phyloP scores from a whole-genome alignment of 2,797 vertebrate species.

The Parauchenoglanis ngamensis region DNA sequence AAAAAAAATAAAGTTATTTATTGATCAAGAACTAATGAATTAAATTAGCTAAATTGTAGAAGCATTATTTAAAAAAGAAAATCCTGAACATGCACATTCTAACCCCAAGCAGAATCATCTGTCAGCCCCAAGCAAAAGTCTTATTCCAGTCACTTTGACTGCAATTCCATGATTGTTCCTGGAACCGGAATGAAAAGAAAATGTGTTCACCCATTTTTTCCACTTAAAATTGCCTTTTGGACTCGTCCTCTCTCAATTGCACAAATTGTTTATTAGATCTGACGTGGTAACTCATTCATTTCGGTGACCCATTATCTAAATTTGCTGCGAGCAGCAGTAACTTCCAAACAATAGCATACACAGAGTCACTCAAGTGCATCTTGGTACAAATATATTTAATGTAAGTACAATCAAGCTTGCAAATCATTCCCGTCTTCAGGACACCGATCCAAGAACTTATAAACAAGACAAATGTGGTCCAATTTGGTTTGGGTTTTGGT shows the following conservation, averaged over 20 bases:
- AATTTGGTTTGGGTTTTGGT: not conserved
- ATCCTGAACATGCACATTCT: slow-evolving; percentile 19
- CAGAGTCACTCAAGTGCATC: not conserved
- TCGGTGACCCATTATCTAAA: not conserved
- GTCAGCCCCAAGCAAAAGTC: slow-evolving; percentile 3
- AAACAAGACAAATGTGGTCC: slow-evolving; percentile 13
- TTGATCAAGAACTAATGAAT: not conserved
- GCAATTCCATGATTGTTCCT: not conserved
- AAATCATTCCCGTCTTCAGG: not conserved
- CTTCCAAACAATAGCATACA: slow-evolving; percentile 10
- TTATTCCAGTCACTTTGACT: not conserved
- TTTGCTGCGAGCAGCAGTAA: not conserved
- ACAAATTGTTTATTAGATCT: not conserved
- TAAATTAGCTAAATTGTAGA: not conserved
- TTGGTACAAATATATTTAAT: slow-evolving; percentile 6
- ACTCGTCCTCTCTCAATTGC: not conserved
- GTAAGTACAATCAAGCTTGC: not conserved
- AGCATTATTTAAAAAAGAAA: not conserved
- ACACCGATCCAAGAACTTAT: not conserved
- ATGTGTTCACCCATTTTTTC: not conserved
- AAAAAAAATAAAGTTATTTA: slow-evolving; percentile 56
- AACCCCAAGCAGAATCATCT: not conserved
- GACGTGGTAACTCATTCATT: not conserved
- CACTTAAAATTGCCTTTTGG: not conserved
- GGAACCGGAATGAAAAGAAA: slow-evolving; percentile 10